Evolutionary conservation across 2,797 vertebrate species (phyloP).

Genomic region (Gorsachius magnificus): DNA sequence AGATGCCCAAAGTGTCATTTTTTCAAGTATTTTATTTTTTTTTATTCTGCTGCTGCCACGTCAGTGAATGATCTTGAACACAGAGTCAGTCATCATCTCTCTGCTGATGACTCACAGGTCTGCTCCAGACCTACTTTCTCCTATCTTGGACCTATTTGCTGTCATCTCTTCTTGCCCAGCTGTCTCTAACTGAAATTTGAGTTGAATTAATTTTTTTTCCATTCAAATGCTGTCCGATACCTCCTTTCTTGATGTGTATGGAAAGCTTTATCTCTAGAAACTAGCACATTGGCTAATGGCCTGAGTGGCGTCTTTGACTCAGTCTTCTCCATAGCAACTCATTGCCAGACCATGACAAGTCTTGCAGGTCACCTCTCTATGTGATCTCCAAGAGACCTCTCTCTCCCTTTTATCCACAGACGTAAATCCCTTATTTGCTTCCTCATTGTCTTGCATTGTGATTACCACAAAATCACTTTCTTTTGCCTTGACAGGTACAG

Average conservation of each 20-base stretch:
- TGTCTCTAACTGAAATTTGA: neutral
- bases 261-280: neutral
- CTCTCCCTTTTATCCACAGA: neutral
- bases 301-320: neutral
- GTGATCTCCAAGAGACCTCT: neutral
- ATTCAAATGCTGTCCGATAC: neutral
- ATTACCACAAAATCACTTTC: neutral
- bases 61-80: neutral
- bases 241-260: neutral
- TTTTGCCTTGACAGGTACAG: neutral
- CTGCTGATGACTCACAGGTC: neutral
- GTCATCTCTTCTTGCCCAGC: neutral
- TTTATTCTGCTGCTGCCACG: neutral
- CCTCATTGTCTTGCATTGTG: neutral
- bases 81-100: neutral
- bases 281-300: neutral
- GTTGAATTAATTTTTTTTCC: neutral
- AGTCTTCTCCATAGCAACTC: neutral
- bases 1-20: neutral
- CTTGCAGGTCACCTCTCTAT: neutral
- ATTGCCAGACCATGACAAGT: neutral
- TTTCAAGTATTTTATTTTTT: neutral
- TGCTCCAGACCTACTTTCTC: neutral
- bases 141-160: neutral
- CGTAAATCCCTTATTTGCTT: neutral